These are phyloP conservation scores for Cynodonichthys magdalenae DNA, from an alignment of 2,797 vertebrate genomes.

Conservation along the genomic window DNA sequence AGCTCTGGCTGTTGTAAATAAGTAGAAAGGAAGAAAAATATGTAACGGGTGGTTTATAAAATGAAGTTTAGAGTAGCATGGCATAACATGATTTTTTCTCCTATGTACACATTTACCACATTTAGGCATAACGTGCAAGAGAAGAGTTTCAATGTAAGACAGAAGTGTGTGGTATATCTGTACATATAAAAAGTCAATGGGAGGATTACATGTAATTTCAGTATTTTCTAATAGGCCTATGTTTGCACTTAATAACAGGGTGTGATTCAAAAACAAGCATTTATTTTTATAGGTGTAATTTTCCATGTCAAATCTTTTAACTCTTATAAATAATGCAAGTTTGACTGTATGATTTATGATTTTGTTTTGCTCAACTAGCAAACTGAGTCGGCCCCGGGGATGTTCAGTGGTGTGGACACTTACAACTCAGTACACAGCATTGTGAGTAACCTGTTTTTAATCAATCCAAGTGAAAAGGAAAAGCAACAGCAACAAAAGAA, in stretches of 20 bases:
- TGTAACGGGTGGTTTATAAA: too few relatives aligned
- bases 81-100: too few relatives aligned
- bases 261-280: neutral
- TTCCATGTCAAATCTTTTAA: too few relatives aligned
- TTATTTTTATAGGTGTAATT: too few relatives aligned
- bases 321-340: neutral
- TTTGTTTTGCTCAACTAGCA: conserved; percentile 14
- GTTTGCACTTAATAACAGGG: neutral
- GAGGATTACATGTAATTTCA: neutral
- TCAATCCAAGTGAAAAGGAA: neutral
- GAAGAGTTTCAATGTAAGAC: too few relatives aligned
- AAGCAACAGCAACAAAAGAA: neutral
- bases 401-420: accelerated
- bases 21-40: too few relatives aligned
- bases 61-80: too few relatives aligned
- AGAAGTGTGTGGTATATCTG: too few relatives aligned
- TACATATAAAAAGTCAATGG: neutral
- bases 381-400: neutral
- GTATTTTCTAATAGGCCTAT: neutral
- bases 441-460: conserved; percentile 23
- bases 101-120: too few relatives aligned
- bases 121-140: too few relatives aligned
- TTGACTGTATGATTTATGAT: neutral
- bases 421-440: neutral
- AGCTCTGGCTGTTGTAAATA: neutral